Evolutionary conservation across 2,888 invertebrate genomes (phyloP), one percentile per base, ranked within the genome.

Genomic region (Salpingus planirostris): DNA sequence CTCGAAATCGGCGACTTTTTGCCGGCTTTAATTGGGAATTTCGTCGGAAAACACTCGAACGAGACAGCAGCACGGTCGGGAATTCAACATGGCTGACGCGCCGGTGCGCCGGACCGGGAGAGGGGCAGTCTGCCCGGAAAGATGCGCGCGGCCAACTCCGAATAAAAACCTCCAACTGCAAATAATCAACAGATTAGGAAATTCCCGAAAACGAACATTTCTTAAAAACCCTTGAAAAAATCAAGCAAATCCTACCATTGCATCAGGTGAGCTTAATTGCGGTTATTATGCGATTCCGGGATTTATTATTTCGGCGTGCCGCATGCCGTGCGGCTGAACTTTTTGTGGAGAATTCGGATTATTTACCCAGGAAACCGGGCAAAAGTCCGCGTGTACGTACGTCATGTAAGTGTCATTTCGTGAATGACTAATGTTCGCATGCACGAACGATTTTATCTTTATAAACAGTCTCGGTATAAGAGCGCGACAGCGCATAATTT

Each of bases 81-180:
- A 45, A 55, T 56, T 55, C 60, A 64, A 60, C 51, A 64, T 64
- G 64, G 64, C 64, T 52, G 60, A 47, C 52, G 25, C 38, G 38
- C 38, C 31, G 40, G 41, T 41, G 44, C 42, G 36, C 30, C 18
- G 18, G 24, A 34, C 29, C 42, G 38, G 40, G 27, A 33, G 39
- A 44, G 44, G 18, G 18, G 18, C 5, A 8, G 18, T 5, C 18
- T 8, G 18, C 18, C 18, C n/a, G n/a, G 18, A 8, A 18, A 6
- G 18, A 18, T 18, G 18, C 18, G 18, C 18, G 18, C n/a, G n/a
- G n/a, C n/a, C n/a, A n/a, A n/a, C n/a, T n/a, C n/a, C n/a, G n/a
- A n/a, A n/a, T n/a, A n/a, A n/a, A n/a, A n/a, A n/a, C n/a, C n/a
- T n/a, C n/a, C n/a, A n/a, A n/a, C n/a, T n/a, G n/a, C n/a, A n/a